phyloP scores from a whole-genome alignment of 2,888 invertebrate genomes.

The Mythimna lalbum region DNA sequence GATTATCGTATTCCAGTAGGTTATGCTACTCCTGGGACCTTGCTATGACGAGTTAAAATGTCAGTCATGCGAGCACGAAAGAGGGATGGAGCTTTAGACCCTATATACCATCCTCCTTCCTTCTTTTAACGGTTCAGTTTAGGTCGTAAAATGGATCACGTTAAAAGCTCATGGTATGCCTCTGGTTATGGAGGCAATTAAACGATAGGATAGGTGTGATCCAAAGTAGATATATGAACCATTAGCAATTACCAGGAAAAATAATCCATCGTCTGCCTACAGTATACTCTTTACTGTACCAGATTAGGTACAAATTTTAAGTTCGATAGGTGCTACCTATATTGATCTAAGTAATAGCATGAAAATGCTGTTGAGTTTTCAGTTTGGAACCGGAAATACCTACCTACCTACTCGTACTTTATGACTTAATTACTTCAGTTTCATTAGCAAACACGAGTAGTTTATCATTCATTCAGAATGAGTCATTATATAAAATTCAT shows the following conservation, averaged over 20 bases:
- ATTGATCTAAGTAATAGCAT: not conserved
- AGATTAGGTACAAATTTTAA: not conserved
- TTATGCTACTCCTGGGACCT: not conserved
- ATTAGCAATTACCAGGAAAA: too few relatives aligned
- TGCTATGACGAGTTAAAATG: too few relatives aligned
- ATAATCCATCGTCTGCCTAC: not conserved
- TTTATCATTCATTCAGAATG: slow-evolving; percentile 31
- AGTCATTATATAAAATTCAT: too few relatives aligned
- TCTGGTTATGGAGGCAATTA: not conserved
- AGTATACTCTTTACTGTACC: not conserved
- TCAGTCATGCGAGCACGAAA: too few relatives aligned
- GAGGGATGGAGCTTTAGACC: too few relatives aligned
- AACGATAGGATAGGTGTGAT: not conserved
- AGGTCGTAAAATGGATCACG: too few relatives aligned
- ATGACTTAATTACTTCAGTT: slow-evolving; percentile 1
- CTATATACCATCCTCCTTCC: too few relatives aligned
- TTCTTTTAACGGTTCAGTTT: too few relatives aligned
- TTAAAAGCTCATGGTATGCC: too few relatives aligned
- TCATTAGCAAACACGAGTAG: not conserved
- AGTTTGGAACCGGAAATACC: slow-evolving; percentile 28
- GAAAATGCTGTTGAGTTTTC: not conserved
- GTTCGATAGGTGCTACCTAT: not conserved
- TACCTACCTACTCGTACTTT: slow-evolving; percentile 28
- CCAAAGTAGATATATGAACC: too few relatives aligned
- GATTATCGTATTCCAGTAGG: not conserved